These are phyloP conservation scores for Hydriomena furcata DNA, from an alignment of 2,888 invertebrate genomes.

Conservation along the genomic window DNA sequence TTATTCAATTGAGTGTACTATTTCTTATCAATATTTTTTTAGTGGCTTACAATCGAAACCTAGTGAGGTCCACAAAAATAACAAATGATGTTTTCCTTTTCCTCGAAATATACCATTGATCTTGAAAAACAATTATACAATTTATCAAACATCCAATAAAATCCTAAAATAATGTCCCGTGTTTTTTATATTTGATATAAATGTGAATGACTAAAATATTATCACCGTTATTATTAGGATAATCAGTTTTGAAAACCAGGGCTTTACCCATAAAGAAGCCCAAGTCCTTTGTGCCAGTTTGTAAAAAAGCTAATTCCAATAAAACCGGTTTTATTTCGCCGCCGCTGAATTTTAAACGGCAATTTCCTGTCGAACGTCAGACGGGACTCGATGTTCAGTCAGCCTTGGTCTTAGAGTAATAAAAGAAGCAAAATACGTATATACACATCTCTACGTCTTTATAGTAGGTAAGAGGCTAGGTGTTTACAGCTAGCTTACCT, in stretches of 20 bases:
- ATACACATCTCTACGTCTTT: no score
- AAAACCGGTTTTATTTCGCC: constrained; percentile 27
- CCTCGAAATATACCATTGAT: no score
- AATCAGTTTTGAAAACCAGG: background rate
- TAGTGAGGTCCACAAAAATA: no score
- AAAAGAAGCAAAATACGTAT: constrained; percentile 2
- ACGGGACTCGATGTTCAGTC: constrained; percentile 2
- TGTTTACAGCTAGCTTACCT: background rate
- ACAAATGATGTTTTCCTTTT: no score
- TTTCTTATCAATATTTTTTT: no score
- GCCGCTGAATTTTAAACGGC: constrained; percentile 32
- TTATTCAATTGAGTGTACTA: no score
- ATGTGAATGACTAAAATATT: background rate
- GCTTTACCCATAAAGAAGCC: constrained; percentile 6
- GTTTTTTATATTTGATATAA: no score
- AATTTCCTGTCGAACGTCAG: constrained; percentile 29
- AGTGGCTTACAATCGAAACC: no score
- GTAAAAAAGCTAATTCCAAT: constrained; percentile 28
- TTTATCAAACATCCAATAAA: no score
- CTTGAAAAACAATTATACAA: no score
- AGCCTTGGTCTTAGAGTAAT: constrained; percentile 4
- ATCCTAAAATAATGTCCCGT: no score
- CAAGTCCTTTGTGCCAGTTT: constrained; percentile 6
- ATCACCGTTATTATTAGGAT: background rate
- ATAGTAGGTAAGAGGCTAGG: no score